Base-by-base conservation (phyloP, 2,888 invertebrate species). In the Noctua comes region DNA sequence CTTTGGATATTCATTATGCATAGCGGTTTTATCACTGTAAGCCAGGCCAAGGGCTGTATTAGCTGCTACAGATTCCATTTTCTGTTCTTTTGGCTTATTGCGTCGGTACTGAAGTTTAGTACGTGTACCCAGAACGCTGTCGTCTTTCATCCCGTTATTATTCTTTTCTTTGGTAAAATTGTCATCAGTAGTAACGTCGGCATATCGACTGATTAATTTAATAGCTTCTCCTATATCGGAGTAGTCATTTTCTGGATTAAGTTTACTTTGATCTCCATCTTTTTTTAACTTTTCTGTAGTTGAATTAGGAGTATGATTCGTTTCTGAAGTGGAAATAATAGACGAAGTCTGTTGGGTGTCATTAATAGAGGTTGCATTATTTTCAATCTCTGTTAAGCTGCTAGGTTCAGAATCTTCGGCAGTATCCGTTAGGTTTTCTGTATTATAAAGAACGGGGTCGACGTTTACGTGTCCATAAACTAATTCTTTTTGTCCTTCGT, bases 151-250 rank as follows among this genome's bases (percentile, higher is more conserved):
- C 57, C 89, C 89, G 81, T 90, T 85, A 86, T 93, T 95, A 86
- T 94, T 95, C 87, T 94, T 92, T 86, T 95, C 94, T 93, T 96
- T 96, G 85, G 94, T 88, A 91, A 94, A 97, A 88, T 94, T 96
- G 86, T 97, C 97, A 86, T 97, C 97, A 57, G 97, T 97, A 48
- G 96, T 96, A 62, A 97, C 97, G 91, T 96, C 97, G 59, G 97
- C 97, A 89, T 96, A 97, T 83, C 97, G 93, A 88, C 97, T 97
- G 86, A 97, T 97, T 71, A 97, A 89, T 91, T 96, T 97, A 75
- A 97, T 96, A 82, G 97, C 96, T 92, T 97, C 96, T 80, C 96
- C 96, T 72, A 97, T 96, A 83, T 97, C 96, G 31, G 96, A 95
- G 82, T 96, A 97, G 88, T 97, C 97, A 78, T 93, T 95, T 92